Evolutionary conservation across 2,797 vertebrate species (phyloP).

Genomic region (Melanitta fusca): DNA sequence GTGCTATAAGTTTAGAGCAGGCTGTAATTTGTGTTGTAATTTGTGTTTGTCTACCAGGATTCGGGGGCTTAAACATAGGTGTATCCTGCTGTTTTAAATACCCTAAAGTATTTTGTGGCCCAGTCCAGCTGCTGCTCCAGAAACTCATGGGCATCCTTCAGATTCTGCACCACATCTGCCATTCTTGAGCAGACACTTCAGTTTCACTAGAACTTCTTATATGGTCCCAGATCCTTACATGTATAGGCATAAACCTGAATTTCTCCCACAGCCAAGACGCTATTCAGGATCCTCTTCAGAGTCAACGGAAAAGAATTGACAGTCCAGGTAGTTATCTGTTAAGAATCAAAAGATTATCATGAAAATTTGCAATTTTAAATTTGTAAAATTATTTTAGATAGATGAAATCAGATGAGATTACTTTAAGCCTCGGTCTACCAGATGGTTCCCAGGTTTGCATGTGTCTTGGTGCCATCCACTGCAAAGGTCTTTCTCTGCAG

Average conservation of each 20-base stretch:
- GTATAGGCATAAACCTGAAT: background rate
- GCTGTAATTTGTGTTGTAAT: background rate
- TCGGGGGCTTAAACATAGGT: background rate
- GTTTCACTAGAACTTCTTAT: background rate
- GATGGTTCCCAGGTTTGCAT: rapidly evolving
- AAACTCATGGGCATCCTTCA: background rate
- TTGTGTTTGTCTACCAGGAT: background rate
- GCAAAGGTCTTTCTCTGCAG: background rate
- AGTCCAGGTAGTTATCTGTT: background rate
- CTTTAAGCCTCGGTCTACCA: background rate
- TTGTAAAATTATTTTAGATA: background rate
- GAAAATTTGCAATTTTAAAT: background rate
- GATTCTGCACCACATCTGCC: background rate
- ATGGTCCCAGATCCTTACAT: background rate
- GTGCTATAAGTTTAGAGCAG: background rate
- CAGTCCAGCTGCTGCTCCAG: background rate
- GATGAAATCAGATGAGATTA: background rate
- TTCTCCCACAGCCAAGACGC: background rate
- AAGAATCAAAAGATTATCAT: background rate
- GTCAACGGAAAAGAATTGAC: background rate
- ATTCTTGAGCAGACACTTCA: background rate
- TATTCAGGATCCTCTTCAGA: background rate
- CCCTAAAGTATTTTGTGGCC: background rate
- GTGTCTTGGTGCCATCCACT: background rate
- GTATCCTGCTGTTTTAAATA: background rate